These are phyloP conservation scores for Zonitis immaculata DNA, from an alignment of 2,888 invertebrate species.

Conservation along the genomic window DNA sequence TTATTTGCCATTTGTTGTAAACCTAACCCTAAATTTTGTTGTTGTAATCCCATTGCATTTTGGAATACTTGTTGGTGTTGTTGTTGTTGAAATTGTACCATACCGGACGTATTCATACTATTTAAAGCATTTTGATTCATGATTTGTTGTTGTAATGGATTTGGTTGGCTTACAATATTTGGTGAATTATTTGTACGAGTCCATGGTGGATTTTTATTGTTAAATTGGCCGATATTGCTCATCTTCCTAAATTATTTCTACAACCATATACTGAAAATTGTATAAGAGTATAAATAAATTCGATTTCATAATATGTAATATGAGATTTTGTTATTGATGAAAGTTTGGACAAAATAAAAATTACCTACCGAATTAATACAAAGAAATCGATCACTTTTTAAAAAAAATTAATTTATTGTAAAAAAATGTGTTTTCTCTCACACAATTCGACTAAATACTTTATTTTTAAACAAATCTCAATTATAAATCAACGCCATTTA, in stretches of 20 bases:
- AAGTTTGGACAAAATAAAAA: neutral
- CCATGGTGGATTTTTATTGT: slow-evolving; percentile 78
- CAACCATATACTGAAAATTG: neutral
- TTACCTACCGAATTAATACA: neutral
- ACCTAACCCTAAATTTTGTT: slow-evolving; percentile 57
- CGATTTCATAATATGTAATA: neutral
- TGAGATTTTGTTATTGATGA: neutral
- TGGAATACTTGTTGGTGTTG: slow-evolving; percentile 65
- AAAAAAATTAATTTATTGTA: too few relatives aligned
- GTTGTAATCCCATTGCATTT: slow-evolving; percentile 62
- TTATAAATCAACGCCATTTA: neutral
- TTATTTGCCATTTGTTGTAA: slow-evolving; percentile 56
- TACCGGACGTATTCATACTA: slow-evolving; percentile 62
- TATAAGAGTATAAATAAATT: neutral
- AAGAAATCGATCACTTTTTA: too few relatives aligned
- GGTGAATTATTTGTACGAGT: slow-evolving; percentile 54
- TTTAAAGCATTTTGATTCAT: slow-evolving; percentile 62
- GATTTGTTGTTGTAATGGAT: slow-evolving; percentile 60
- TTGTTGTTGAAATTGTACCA: slow-evolving; percentile 69
- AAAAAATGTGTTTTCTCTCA: neutral
- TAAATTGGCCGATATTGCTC: slow-evolving; percentile 55
- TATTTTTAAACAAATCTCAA: neutral
- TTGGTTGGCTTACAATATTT: slow-evolving; percentile 55
- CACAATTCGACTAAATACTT: neutral
- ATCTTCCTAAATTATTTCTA: slow-evolving; percentile 17